These are phyloP conservation scores for Jaculus jaculus DNA, from an alignment of 2,113 vertebrate genomes.

Conservation along the genomic window DNA sequence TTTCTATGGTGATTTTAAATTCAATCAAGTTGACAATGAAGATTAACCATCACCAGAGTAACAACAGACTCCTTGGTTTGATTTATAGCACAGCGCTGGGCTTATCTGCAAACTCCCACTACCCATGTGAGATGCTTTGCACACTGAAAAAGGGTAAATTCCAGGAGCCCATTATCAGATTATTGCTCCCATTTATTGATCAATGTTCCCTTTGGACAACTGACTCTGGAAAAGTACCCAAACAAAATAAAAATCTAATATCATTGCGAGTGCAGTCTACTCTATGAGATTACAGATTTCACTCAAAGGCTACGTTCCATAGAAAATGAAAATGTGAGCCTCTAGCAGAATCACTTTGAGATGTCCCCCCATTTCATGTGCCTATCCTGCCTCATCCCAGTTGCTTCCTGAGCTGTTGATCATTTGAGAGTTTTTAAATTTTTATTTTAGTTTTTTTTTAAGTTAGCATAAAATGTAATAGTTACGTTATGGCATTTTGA, in stretches of 20 bases:
- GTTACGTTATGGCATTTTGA: background rate
- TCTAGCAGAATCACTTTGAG: background rate
- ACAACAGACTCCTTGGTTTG: background rate
- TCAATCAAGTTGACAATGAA: too few species aligned
- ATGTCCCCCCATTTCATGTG: background rate
- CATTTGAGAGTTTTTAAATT: background rate
- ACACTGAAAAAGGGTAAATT: background rate
- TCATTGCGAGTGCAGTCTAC: background rate
- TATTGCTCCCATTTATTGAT: conserved; percentile 17
- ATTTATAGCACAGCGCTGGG: background rate
- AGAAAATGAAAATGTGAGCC: conserved; percentile 41
- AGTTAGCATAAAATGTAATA: background rate
- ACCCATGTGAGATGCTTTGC: background rate
- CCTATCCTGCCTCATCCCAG: background rate
- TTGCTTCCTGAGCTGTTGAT: background rate
- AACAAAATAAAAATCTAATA: conserved; percentile 48
- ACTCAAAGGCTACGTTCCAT: conserved; percentile 11
- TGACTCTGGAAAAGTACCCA: conserved; percentile 26
- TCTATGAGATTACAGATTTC: conserved; percentile 24
- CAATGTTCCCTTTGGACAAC: conserved; percentile 36
- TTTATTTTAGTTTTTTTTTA: background rate
- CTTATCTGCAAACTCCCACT: background rate
- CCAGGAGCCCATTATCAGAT: background rate
- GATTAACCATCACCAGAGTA: background rate
- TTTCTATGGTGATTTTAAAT: background rate